Evolutionary conservation across 2,113 vertebrate genomes (phyloP), one percentile per base, ranked within the genome.

Genomic region (Melanerpes formicivorus): DNA sequence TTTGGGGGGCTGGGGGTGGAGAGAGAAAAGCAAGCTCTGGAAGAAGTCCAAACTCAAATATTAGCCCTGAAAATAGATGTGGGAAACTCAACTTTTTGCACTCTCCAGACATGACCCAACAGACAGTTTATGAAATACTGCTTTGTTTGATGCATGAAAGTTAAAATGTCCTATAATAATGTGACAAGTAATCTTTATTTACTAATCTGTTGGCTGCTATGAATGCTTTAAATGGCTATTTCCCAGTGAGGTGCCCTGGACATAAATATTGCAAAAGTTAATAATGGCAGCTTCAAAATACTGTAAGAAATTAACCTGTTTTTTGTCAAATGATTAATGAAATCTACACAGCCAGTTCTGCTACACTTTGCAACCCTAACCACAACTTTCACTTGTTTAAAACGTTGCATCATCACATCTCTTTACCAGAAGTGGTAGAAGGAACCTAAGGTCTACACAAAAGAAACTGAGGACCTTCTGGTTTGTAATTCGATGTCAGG

Each of bases 231-330:
- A 56, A 83, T 60, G 46, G 64, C 81, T 80, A 46, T 94, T 96
- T 92, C 37, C 42, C 30, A n/a, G 65, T 92, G 80, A 84, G n/a
- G 40, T 74, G 18, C 22, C 48, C 18, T 74, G 62, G 71, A 85
- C 71, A 48, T 25, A 77, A 91, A 72, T 88, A 82, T 95, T 94
- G 94, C 84, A 88, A 58, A 95, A 82, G 18, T 32, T 91, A 82
- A 79, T 90, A 76, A 64, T 79, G 32, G 23, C 19, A 75, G 50
- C 86, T 96, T 94, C 58, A 84, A 96, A 92, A 86, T 87, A 83
- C 3, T 25, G 46, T 64, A 48, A 65, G 11, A 87, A 79, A 73
- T 56, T 37, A 59, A 10, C 5, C 10, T 56, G 2, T 0, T 76
- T 83, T 48, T 48, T 32, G 55, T 73, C 65, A 93, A 96, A 91